Percentiles rank a stretch among this genome's conserved stretches.
Conservation (phyloP, 2,797 vertebrate species). For the Manis javanica region DNA sequence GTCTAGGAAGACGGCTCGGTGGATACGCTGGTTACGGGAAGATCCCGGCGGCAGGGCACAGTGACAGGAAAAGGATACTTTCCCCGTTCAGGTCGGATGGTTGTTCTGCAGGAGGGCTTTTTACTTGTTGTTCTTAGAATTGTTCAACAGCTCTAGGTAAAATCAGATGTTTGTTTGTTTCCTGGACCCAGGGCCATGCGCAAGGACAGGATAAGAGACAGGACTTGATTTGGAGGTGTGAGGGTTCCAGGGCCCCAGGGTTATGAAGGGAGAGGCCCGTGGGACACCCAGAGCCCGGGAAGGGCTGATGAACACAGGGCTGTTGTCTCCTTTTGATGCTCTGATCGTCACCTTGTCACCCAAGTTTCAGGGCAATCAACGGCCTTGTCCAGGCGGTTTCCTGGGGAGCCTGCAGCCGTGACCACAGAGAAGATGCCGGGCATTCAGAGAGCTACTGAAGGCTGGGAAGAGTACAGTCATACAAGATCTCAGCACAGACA, state of each 20-base stretch:
- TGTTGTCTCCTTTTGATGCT: not conserved
- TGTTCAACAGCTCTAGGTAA: not conserved
- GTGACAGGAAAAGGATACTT: not conserved
- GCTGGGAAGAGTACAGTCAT: not conserved
- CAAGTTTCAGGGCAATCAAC: not conserved
- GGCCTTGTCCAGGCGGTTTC: not conserved
- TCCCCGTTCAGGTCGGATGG: not conserved
- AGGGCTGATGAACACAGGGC: accelerated
- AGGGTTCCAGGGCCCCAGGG: not conserved
- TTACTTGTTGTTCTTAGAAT: not conserved
- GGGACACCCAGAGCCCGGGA: not conserved
- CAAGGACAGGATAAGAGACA: not conserved
- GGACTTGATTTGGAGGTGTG: not conserved
- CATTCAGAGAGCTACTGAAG: not conserved
- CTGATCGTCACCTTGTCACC: not conserved
- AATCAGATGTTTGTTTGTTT: not conserved
- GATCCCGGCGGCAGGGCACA: no score
- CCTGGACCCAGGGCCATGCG: not conserved
- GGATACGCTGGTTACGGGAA: not conserved
- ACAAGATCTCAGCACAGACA: not conserved
- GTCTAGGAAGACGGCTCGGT: not conserved
- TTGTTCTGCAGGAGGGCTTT: not conserved
- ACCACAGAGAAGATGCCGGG: no score
- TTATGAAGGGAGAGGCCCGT: not conserved
- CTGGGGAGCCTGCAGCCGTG: not conserved